Percentiles rank a stretch among this genome's conserved stretches.
phyloP scores from a whole-genome alignment of 2,113 vertebrate genomes.

The Hyaena hyaena region DNA sequence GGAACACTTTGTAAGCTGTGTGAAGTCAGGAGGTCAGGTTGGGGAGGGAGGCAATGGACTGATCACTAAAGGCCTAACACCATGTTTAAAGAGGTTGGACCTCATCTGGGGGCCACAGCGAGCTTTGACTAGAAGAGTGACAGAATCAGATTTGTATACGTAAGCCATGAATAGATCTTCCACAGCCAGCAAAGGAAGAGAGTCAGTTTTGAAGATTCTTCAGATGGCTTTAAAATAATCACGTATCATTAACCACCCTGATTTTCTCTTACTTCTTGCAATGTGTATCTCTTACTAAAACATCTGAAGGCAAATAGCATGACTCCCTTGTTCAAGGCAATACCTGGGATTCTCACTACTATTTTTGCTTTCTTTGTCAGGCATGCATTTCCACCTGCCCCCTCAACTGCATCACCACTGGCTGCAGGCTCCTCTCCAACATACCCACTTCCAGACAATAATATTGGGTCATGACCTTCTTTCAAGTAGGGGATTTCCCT shows the following conservation, averaged over 20 bases:
- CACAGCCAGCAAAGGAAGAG: neutral
- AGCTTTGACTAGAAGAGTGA: neutral
- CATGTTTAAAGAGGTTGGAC: neutral
- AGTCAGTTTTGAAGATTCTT: neutral
- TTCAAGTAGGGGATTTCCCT: neutral
- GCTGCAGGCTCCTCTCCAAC: neutral
- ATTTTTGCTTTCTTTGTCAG: neutral
- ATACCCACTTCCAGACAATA: neutral
- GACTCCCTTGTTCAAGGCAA: neutral
- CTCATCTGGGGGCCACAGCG: neutral
- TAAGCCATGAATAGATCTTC: neutral
- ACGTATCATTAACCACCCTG: no score
- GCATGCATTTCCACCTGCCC: rapidly evolving
- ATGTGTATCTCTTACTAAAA: neutral
- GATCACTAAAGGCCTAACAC: neutral
- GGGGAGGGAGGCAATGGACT: neutral
- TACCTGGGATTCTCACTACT: neutral
- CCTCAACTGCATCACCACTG: neutral
- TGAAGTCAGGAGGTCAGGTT: neutral
- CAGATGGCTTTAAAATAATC: neutral
- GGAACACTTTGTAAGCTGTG: neutral
- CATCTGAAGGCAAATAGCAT: neutral
- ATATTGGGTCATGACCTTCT: neutral
- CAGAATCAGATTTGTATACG: neutral
- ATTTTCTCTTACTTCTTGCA: neutral